Base-by-base conservation (phyloP, 92 coral and sea anemone genomes). In the Micromussa lordhowensis region DNA sequence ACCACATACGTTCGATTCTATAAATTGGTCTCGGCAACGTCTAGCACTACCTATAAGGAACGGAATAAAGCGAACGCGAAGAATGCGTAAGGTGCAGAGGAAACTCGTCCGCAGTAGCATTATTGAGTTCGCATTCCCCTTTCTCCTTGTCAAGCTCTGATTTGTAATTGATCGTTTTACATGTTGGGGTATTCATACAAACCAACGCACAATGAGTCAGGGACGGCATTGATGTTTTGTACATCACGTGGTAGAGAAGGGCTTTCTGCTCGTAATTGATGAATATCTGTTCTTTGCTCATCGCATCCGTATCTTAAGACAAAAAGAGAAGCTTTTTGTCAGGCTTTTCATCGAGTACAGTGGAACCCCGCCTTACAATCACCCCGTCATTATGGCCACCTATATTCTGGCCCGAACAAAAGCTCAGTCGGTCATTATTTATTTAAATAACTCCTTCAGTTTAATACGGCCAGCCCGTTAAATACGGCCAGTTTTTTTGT, bases 51-150 rank as follows among this genome's bases (percentile, higher is more conserved):
- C 35, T 69, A 30, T 32, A 28, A 34, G 82, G 61, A 19, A 38
- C 88, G 44, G 61, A 26, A 61, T 85, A 75, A 24, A 38, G 36
- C 4, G 88, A 76, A 16, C n/a, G 66, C 17, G 38, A 68, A 15
- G 75, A 75, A 38, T 13, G 30, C 12, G 26, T 57, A 48, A 85
- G 18, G 31, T 85, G 74, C 61, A 61, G 34, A 22, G 88, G 88
- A 76, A 85, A 85, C 29, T 85, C 82, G 64, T 75, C 79, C 59
- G 88, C 82, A 2, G 82, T 85, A 17, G 82, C 82, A 57, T 75
- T n/a, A 35, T 75, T 85, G 16, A 85, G 88, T 75, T 85, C 74
- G 40, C 88, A 85, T 38, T 59, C 22, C 19, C 88, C 88, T 10
- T 40, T 40, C 15, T 48, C 75, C 29, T 76, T 19, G 22, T 8